Base-by-base conservation (phyloP, 2,797 vertebrate genomes). In the Acropternis orthonyx region DNA sequence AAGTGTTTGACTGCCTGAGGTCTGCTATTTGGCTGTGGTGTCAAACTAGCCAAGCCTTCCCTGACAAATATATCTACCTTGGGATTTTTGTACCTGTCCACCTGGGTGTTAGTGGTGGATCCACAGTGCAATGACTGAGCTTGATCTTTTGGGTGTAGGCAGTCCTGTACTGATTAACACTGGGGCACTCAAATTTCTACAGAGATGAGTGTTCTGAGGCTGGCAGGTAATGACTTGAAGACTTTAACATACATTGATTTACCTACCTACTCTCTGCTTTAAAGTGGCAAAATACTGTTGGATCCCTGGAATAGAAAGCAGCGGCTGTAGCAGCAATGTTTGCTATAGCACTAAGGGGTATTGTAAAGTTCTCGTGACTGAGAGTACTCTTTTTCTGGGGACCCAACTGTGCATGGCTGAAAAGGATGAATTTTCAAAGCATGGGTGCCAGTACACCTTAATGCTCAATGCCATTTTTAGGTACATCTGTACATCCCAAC, bases 211-310 rank as follows among this genome's bases (percentile, higher is more conserved):
- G 10, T 88, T 90, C 16, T 36, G 24, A 74, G 17, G 8, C 68
- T 88, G 36, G 23, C 39, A 67, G 69, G 26, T 65, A 74, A 39
- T 58, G 44, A 15, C 58, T 55, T 12, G 4, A 32, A 36, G 55
- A 28, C 6, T n/a, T 72, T 36, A 61, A 18, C 14, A 14, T 13
- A 1, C 37, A 0, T 0, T 2, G 0, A 26, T 8, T 62, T 39
- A 28, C 11, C 6, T 43, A 4, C 39, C 49, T 68, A 20, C 46
- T 54, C 2, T 73, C 20, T 58, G 18, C 52, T 76, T 66, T 49
- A 6, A 73, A 80, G 32, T 36, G 9, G 17, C 65, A 67, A 67
- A 77, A 19, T 27, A 13, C 14, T 71, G 17, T 61, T 88, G 12
- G 67, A 6, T 22, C 6, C 5, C 10, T 91, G 36, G 39, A 74